phyloP scores from a whole-genome alignment of 2,797 vertebrate genomes.

The Acipenser transmontanus region DNA sequence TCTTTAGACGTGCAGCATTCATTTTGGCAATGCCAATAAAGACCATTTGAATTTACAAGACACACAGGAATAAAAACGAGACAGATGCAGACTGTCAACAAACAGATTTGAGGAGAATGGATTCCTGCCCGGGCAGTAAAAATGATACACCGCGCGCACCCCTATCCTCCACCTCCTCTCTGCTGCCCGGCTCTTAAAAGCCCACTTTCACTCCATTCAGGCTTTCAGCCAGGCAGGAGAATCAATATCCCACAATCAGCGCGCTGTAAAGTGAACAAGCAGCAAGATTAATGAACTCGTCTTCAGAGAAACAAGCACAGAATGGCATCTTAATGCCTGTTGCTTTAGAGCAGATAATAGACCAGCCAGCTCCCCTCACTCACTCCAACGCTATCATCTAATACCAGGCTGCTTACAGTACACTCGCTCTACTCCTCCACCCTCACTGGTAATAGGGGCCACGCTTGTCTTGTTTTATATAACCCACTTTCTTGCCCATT shows the following conservation, averaged over 20 bases:
- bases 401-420: no score
- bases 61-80: background rate
- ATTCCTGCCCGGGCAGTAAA: background rate
- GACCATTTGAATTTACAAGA: background rate
- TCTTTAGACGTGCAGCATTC: no score
- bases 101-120: background rate
- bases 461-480: no score
- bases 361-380: no score
- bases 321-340: background rate
- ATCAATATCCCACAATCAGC: constrained; percentile 6
- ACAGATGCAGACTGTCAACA: background rate
- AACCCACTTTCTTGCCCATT: no score
- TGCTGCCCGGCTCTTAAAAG: constrained; percentile 4
- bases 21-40: no score
- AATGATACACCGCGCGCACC: background rate
- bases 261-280: constrained; percentile 3
- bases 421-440: no score
- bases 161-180: background rate
- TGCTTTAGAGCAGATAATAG: background rate
- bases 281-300: constrained; percentile 3
- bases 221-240: background rate
- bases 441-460: no score
- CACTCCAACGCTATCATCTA: no score
- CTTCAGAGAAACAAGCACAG: background rate
- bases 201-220: background rate